Conservation (phyloP, 2,888 invertebrate species). For the Alloplasta piceator region DNA sequence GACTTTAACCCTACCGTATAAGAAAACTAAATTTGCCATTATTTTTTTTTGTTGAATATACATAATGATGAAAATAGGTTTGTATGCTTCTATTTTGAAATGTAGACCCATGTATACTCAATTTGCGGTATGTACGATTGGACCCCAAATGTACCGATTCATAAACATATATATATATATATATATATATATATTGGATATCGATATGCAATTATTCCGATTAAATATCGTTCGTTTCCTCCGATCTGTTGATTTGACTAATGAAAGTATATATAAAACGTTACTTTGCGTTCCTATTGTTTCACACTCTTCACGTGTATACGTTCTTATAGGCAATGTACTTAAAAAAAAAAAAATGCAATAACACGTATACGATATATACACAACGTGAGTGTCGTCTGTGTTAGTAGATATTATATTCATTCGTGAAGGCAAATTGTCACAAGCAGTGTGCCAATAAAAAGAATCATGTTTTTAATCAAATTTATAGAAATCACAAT, state of each 20-base stretch:
- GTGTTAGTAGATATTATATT: conserved; percentile 35
- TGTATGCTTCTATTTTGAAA: no score
- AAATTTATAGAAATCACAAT: background rate
- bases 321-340: conserved; percentile 1
- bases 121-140: no score
- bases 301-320: conserved; percentile 35
- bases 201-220: background rate
- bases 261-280: conserved; percentile 45
- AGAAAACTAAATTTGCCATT: no score
- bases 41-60: no score
- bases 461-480: conserved; percentile 17
- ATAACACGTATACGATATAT: conserved; percentile 17
- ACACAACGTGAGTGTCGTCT: conserved; percentile 35
- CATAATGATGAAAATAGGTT: no score
- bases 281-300: conserved; percentile 21
- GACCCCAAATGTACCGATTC: no score
- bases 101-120: no score
- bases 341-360: conserved; percentile 24
- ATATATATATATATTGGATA: no score
- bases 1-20: no score
- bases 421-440: conserved; percentile 42
- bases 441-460: conserved; percentile 66
- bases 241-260: conserved; percentile 42
- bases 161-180: no score
- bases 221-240: conserved; percentile 22